phyloP scores from a whole-genome alignment of 2,113 vertebrate species.

The Scalopus aquaticus region DNA sequence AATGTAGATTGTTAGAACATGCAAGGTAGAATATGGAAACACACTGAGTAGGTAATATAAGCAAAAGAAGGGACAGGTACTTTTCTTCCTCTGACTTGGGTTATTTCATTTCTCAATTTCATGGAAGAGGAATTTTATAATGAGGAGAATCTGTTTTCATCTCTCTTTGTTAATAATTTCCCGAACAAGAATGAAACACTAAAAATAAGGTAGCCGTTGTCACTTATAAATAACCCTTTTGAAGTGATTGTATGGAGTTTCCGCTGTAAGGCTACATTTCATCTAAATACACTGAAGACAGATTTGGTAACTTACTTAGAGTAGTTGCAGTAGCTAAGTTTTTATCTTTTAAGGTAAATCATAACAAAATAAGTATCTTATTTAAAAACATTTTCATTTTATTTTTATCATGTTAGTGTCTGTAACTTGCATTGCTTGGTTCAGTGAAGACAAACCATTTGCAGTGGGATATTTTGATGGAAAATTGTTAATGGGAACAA shows the following conservation, averaged over 20 bases:
- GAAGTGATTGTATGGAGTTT: background rate
- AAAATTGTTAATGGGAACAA: conserved; percentile 93
- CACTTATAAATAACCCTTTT: conserved; percentile 9
- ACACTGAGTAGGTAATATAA: background rate
- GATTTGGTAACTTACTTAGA: background rate
- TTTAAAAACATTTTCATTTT: background rate
- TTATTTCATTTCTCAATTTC: conserved; percentile 27
- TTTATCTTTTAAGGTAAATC: background rate
- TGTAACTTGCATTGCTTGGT: conserved; percentile 96
- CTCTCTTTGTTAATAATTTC: background rate
- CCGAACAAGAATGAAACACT: conserved; percentile 33
- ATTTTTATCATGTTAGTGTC: conserved; percentile 85
- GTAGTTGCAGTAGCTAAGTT: background rate
- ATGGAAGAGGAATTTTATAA: background rate
- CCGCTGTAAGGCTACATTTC: background rate
- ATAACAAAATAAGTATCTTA: conserved; percentile 31
- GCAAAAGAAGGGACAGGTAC: background rate
- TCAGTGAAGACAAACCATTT: conserved; percentile 95
- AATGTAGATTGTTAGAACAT: background rate
- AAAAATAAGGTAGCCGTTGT: background rate
- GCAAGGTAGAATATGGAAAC: background rate
- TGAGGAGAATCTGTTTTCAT: conserved; percentile 5
- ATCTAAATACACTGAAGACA: background rate
- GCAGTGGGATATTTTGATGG: conserved; percentile 97
- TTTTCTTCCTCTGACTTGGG: background rate